Conservation (phyloP, 1,140 invertebrate species). For the Octopus bimaculoides region DNA sequence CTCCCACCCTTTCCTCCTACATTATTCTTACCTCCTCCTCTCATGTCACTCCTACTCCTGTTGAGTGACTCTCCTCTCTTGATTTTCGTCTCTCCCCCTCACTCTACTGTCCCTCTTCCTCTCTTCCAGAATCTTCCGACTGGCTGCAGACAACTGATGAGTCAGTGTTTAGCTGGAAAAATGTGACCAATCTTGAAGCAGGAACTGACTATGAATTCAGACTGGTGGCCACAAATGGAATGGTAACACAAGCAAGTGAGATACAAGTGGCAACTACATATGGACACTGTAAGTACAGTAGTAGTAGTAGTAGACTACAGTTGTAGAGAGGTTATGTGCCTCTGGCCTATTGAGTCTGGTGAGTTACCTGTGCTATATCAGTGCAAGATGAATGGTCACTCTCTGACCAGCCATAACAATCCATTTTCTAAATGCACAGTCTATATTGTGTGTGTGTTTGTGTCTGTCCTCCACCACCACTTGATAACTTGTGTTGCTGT, state of each 20-base stretch:
- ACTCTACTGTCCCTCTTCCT: background rate
- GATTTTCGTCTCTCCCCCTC: background rate
- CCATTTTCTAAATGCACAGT: too few relatives aligned
- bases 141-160: slow-evolving; percentile 46
- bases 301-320: too few relatives aligned
- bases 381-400: too few relatives aligned
- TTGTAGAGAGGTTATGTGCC: too few relatives aligned
- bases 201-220: slow-evolving; percentile 85
- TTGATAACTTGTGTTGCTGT: too few relatives aligned
- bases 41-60: background rate
- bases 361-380: too few relatives aligned
- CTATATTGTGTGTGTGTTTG: too few relatives aligned
- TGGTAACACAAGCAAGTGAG: slow-evolving; percentile 49
- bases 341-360: too few relatives aligned
- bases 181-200: slow-evolving; percentile 76
- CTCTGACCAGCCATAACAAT: too few relatives aligned
- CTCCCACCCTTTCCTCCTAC: background rate
- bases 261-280: slow-evolving; percentile 25
- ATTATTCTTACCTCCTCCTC: background rate
- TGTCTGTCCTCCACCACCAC: too few relatives aligned
- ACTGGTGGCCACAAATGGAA: slow-evolving; percentile 89
- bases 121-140: slow-evolving; percentile 33
- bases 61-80: background rate
- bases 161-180: slow-evolving; percentile 41
- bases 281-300: slow-evolving; percentile 21